These are phyloP conservation scores for Temnothorax ravouxi DNA, from an alignment of 2,888 invertebrate genomes.

Conservation along the genomic window DNA sequence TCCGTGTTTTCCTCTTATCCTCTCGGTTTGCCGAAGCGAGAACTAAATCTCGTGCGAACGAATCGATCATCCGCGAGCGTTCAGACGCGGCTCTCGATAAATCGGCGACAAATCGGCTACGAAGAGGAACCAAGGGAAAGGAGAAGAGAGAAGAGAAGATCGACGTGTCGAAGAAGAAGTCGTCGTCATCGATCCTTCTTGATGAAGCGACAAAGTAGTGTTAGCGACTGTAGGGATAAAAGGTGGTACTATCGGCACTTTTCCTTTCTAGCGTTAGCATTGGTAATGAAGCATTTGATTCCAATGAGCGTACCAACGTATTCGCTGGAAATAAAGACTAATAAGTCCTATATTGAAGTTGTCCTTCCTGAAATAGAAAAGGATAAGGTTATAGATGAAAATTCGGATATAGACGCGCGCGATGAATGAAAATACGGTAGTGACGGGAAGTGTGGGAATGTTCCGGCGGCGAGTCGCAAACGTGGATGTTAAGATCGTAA, in stretches of 20 bases:
- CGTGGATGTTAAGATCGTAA: neutral
- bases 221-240: neutral
- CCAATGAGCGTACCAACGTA: slow-evolving; percentile 16
- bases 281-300: slow-evolving; percentile 44
- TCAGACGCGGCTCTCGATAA: neutral
- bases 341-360: slow-evolving; percentile 15
- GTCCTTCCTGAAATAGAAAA: neutral
- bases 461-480: slow-evolving; percentile 10
- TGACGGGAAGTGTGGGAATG: neutral
- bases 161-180: slow-evolving; percentile 16
- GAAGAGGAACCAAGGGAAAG: neutral
- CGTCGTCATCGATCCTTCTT: slow-evolving; percentile 21
- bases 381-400: neutral
- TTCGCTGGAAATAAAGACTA: slow-evolving; percentile 29
- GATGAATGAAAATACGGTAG: neutral
- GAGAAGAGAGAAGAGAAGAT: slow-evolving; percentile 13
- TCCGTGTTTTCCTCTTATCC: neutral
- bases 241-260: slow-evolving; percentile 19
- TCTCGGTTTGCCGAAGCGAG: slow-evolving; percentile 9
- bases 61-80: slow-evolving; percentile 24
- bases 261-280: slow-evolving; percentile 20
- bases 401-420: neutral
- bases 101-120: slow-evolving; percentile 12
- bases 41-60: slow-evolving; percentile 16
- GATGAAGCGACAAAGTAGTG: neutral